These are phyloP conservation scores for Ophion obscuratus DNA, from an alignment of 2,888 invertebrate genomes.

Conservation along the genomic window DNA sequence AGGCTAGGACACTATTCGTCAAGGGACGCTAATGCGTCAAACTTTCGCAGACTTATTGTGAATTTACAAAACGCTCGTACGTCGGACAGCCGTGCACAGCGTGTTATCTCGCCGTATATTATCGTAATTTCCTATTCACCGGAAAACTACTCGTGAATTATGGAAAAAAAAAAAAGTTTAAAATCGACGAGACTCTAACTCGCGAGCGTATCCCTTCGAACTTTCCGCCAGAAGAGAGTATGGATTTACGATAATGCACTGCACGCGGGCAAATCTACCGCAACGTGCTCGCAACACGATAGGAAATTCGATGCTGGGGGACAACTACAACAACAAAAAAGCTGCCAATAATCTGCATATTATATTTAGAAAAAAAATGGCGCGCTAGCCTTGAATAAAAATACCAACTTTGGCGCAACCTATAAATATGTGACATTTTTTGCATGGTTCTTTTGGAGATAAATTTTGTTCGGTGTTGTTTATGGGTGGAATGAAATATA, in stretches of 20 bases:
- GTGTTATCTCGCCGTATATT: slow-evolving; percentile 27
- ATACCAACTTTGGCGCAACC: background rate
- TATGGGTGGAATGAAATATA: background rate
- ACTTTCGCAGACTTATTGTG: slow-evolving; percentile 12
- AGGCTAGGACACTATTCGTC: slow-evolving; percentile 48
- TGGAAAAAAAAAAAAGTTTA: slow-evolving; percentile 7
- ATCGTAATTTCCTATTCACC: slow-evolving; percentile 6
- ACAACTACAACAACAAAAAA: background rate
- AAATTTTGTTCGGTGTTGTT: background rate
- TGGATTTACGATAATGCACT: slow-evolving; percentile 20
- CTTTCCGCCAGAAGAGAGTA: slow-evolving; percentile 17
- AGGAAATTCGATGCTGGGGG: background rate
- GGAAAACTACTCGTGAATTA: slow-evolving; percentile 40
- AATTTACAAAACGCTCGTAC: background rate
- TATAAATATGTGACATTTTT: background rate
- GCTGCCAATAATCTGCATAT: background rate
- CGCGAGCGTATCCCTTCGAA: slow-evolving; percentile 4
- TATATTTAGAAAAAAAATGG: background rate
- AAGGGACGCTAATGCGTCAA: slow-evolving; percentile 32
- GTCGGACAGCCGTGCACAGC: slow-evolving; percentile 37
- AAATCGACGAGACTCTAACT: slow-evolving; percentile 26
- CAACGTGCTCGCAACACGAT: background rate
- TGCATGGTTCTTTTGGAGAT: background rate
- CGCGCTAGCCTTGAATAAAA: background rate
- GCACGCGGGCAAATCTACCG: background rate